Conservation (phyloP, 37 sponge, comb jelly and placozoan genomes). For the Beroe ovata region DNA sequence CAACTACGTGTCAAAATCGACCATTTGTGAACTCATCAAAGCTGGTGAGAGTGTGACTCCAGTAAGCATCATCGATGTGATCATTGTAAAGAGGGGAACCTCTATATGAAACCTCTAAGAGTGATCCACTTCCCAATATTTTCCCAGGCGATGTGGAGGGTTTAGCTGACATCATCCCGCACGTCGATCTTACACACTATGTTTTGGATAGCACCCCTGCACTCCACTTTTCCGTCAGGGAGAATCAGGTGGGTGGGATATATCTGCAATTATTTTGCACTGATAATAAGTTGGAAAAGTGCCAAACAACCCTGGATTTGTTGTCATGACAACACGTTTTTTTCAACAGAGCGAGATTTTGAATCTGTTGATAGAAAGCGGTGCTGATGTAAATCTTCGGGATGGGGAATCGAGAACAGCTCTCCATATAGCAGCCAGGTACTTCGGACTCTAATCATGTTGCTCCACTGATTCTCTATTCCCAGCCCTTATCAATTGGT, state of each 20-base stretch:
- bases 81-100: too few species aligned
- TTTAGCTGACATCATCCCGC: neutral
- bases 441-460: too few species aligned
- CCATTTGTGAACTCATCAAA: conserved; percentile 28
- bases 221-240: conserved; percentile 32
- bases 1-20: conserved; percentile 22
- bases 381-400: neutral
- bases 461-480: too few species aligned
- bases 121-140: too few species aligned
- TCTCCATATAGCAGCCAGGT: conserved; percentile 48
- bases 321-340: too few species aligned
- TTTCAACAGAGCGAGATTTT: conserved; percentile 29
- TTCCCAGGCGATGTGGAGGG: conserved; percentile 22
- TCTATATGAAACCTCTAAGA: too few species aligned
- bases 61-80: too few species aligned
- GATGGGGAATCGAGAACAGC: conserved; percentile 31
- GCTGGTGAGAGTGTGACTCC: too few species aligned
- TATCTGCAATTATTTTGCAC: too few species aligned
- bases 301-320: too few species aligned
- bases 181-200: neutral
- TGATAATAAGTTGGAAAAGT: too few species aligned
- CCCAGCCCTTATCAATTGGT: too few species aligned
- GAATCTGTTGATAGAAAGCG: neutral
- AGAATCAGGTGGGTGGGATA: conserved; percentile 52
- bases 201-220: conserved; percentile 42